Base-by-base conservation (phyloP, 2,888 invertebrate species). In the Drosophila longiperda region DNA sequence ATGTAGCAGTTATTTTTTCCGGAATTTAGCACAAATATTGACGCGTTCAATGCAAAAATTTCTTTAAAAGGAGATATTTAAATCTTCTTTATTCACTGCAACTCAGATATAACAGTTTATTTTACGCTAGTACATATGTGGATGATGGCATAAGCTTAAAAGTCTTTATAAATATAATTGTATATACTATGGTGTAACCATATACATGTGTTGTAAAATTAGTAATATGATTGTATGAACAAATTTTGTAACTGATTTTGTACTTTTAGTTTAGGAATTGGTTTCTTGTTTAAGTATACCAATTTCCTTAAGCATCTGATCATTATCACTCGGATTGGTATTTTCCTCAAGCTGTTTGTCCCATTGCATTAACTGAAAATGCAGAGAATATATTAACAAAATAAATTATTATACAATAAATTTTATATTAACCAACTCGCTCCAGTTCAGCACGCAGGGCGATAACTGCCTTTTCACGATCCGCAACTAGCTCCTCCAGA, bases 401-500 rank as follows among this genome's bases (percentile, higher is more conserved):
- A 36, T 23, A 32, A 4, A 36, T 66, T 54, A 34, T 17, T 54
- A 5, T 0, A 17, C 11, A 8, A 57, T 58, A 32, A 34, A 36
- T 68, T 68, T 32, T 63, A 62, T 83, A 87, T 88, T 91, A 83
- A 91, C 91, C 87, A 93, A 98, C 98, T 95, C 96, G 97, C 91
- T 99, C 98, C 77, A 99, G 94, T 94, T 99, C 99, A 89, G 97
- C 96, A 82, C 98, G 94, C 50, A 99, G 94, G 15, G 97, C 95
- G 80, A 98, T 94, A 23, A 99, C 98, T 12, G 99, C 97, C 87
- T 98, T 97, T 92, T 99, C 99, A 78, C 99, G 94, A 92, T 98
- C 98, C 0, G 97, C 95, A 5, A 99, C 99, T 80, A 99, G 94
- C 93, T 99, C 99, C 93, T 99, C 99, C 80, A 99, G 94, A 92